These are phyloP conservation scores for Malthinus seriepunctatus DNA, from an alignment of 2,888 invertebrate genomes.

Conservation along the genomic window DNA sequence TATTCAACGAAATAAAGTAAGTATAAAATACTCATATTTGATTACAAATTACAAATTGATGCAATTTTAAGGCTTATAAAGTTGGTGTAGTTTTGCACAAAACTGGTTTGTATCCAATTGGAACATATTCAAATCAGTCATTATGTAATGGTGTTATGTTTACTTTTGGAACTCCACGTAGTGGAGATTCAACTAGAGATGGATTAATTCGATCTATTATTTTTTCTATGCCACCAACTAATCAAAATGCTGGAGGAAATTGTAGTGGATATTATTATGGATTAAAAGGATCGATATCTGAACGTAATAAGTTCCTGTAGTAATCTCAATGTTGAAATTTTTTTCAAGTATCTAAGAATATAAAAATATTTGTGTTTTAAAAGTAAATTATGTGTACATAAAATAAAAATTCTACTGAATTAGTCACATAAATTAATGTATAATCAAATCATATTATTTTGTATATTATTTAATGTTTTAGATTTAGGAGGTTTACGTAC, in stretches of 20 bases:
- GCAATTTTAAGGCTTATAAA: conserved; percentile 67
- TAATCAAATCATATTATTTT: neutral
- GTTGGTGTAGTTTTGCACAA: conserved; percentile 84
- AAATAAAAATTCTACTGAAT: no score
- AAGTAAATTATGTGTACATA: no score
- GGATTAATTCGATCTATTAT: conserved; percentile 79
- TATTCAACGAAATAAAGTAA: conserved; percentile 72
- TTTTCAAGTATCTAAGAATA: no score
- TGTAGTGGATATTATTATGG: neutral
- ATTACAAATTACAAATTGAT: conserved; percentile 7
- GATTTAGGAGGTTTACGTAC: neutral
- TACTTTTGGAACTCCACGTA: conserved; percentile 74
- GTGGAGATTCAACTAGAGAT: conserved; percentile 72
- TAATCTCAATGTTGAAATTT: neutral
- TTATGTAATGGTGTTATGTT: conserved; percentile 74
- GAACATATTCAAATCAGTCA: conserved; percentile 69
- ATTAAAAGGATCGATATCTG: neutral
- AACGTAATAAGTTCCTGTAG: conserved; percentile 21
- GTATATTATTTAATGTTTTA: neutral
- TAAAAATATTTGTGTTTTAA: no score
- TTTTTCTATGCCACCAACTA: conserved; percentile 57
- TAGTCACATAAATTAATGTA: neutral
- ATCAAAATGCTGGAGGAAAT: conserved; percentile 8
- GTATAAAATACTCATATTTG: no score
- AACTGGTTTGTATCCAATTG: conserved; percentile 80